Base-by-base conservation (phyloP, 2,888 invertebrate genomes). In the Melinaea marsaeus region DNA sequence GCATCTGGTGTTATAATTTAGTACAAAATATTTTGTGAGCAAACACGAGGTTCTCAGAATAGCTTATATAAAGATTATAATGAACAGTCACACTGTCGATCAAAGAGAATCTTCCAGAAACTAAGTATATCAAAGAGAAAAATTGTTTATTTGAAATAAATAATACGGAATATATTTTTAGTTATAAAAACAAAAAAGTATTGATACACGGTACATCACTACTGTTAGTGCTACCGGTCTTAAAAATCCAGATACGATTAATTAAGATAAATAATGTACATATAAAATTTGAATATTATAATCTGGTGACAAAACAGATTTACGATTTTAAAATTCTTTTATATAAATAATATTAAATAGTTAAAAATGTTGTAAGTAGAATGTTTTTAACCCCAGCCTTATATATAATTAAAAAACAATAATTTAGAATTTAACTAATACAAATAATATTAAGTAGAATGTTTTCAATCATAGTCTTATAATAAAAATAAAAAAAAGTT, bases 1-100 rank as follows among this genome's bases (percentile, higher is more conserved):
- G 46, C 22, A 35, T 56, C 33, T 45, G 9, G 6, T 32, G 60
- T 60, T 64, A 62, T 35, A 37, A 58, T 57, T 47, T 57, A 47
- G 46, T 58, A 64, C 47, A 60, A 46, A 46, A 60, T 58, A 62
- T 62, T 64, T 65, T 42, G 61, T 63, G 35, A 62, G 64, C 51
- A 60, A 64, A 55, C 61, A 59, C 48, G 11, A 45, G n/a, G 55
- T 58, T 57, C 42, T 58, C 45, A 63, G 58, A 60, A 61, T 42
- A 35, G 42, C 54, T 58, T 51, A 34, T 34, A 35, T 55, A 37
- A 59, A 59, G 32, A 48, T 22, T 58, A 51, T 60, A n/a, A 42
- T 33, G 55, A 45, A 48, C 34, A 48, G 34, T 37, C 7, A 22
- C 7, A 37, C 42, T 51, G 22, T 3, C 32, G 32, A 51, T 51